phyloP scores from a whole-genome alignment of 2,113 vertebrate genomes.

The Vireo altiloquus region DNA sequence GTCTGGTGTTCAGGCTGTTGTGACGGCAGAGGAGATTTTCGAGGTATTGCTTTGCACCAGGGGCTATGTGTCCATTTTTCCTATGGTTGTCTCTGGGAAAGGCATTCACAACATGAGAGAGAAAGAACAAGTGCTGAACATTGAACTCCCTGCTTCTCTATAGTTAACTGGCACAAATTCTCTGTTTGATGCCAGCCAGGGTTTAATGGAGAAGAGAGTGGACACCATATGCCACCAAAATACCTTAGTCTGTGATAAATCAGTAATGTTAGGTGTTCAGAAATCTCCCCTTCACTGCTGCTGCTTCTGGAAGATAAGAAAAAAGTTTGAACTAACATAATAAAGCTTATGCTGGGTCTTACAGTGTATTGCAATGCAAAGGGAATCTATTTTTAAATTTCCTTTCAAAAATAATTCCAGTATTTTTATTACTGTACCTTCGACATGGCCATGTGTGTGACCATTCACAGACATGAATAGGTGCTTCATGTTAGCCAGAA shows the following conservation, averaged over 20 bases:
- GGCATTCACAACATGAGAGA: not conserved
- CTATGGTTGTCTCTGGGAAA: not conserved
- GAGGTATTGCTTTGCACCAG: not conserved
- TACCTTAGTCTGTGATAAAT: not conserved
- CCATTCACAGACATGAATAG: too few species aligned
- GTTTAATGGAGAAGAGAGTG: not conserved
- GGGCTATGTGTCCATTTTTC: not conserved
- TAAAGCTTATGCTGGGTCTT: not conserved
- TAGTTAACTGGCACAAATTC: not conserved
- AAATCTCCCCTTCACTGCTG: not conserved
- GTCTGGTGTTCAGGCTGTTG: not conserved
- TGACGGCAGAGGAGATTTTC: not conserved
- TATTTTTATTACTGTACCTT: not conserved
- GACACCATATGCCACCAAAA: not conserved
- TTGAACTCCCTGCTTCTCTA: not conserved
- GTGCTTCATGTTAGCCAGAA: not conserved
- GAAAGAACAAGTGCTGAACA: not conserved
- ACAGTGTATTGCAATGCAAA: not conserved
- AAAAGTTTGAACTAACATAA: not conserved
- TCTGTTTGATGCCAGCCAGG: not conserved
- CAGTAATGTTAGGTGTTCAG: not conserved
- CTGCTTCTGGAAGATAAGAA: not conserved
- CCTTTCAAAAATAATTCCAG: not conserved
- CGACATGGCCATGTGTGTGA: not conserved
- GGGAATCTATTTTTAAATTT: not conserved